phyloP scores from a whole-genome alignment of 2,797 vertebrate species.

The Coendou prehensilis region DNA sequence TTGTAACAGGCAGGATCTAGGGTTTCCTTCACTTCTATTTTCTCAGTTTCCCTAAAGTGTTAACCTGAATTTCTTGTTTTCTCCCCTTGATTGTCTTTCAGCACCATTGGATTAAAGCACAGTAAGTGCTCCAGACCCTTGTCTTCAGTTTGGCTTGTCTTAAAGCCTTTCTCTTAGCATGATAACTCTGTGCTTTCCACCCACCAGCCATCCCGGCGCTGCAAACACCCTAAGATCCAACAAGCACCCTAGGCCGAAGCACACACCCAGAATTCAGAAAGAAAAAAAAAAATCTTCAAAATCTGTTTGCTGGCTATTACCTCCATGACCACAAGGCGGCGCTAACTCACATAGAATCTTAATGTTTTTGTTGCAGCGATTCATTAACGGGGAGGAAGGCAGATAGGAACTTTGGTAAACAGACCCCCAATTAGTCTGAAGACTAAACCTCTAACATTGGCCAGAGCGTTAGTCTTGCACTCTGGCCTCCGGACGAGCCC shows the following conservation, averaged over 20 bases:
- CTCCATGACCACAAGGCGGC: slow-evolving; percentile 72
- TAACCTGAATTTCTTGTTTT: slow-evolving; percentile 19
- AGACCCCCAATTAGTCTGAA: slow-evolving; percentile 56
- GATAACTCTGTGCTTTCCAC: slow-evolving; percentile 45
- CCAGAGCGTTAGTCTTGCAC: not conserved
- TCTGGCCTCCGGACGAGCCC: not conserved
- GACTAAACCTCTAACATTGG: not conserved
- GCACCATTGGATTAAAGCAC: slow-evolving; percentile 33
- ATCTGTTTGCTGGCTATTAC: slow-evolving; percentile 55
- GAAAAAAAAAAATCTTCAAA: slow-evolving; percentile 18
- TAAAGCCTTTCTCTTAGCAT: slow-evolving; percentile 19
- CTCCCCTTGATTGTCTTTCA: slow-evolving; percentile 45
- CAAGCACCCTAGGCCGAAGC: not conserved
- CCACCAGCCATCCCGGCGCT: not conserved
- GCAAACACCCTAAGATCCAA: not conserved
- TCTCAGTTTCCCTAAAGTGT: slow-evolving; percentile 57
- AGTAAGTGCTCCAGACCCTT: not conserved
- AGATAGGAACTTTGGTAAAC: not conserved
- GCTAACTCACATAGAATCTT: slow-evolving; percentile 32
- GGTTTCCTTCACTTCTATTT: not conserved
- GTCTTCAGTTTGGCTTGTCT: slow-evolving; percentile 13
- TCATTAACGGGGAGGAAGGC: slow-evolving; percentile 60
- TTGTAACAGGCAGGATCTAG: not conserved
- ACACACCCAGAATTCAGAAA: not conserved
- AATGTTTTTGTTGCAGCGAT: slow-evolving; percentile 47